Base-by-base conservation (phyloP, 2,888 invertebrate species). In the Penaeus monodon region DNA sequence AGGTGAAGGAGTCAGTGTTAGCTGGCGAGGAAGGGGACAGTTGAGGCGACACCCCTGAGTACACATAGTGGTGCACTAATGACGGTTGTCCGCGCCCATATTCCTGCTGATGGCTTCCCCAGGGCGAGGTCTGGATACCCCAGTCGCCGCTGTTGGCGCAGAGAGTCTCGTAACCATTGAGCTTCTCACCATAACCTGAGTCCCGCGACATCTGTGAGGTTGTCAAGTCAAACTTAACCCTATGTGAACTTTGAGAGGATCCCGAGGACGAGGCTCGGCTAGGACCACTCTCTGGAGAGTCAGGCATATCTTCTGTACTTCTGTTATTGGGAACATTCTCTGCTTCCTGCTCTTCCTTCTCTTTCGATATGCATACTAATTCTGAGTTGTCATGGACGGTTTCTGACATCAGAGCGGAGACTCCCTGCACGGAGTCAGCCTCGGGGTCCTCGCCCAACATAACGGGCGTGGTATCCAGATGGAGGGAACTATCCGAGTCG, bases 191-290 rank as follows among this genome's bases (percentile, higher is more conserved):
- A 68, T 88, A 90, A 4, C 90, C 90, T 20, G 90, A 90, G 64
- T 90, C 90, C 22, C 88, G 64, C 24, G 90, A 90, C 88, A 88
- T 85, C 38, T 85, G 80, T n/a, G 89, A 89, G 4, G 88, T 74
- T 10, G 89, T 88, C 73, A 89, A 76, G 57, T 82, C 85, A 70
- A 85, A 77, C 73, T 88, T 88, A 7, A 85, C 70, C 44, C 81
- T 70, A 27, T 82, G 82, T 57, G 82, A 82, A 82, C 49, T 73
- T 49, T 27, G 73, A 27, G 86, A 87, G 33, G 86, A 86, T 63
- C 81, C n/a, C 29, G 86, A 44, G 33, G 84, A 84, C 63, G 85
- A 85, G 27, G 80, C 64, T 73, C 79, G 82, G 65, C 86, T 87
- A 29, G 83, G 83, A n/a, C 78, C 86, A 63, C 86, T 87, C 29